Evolutionary conservation across 2,113 vertebrate species (phyloP).

Genomic region (Suricata suricatta): DNA sequence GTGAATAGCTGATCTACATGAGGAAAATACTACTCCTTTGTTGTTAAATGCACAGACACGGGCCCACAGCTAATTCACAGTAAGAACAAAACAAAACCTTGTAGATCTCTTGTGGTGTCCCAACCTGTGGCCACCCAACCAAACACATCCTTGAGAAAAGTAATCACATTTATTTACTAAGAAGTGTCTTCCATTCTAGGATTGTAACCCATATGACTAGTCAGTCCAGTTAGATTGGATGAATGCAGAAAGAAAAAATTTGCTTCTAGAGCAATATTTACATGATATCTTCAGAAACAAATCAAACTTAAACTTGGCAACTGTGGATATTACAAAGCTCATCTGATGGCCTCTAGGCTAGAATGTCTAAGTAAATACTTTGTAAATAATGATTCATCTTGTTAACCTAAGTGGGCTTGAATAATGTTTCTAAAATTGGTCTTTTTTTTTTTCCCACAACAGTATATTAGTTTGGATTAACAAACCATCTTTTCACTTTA

Average conservation of each 20-base stretch:
- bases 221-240: background rate
- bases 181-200: background rate
- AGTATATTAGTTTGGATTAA: background rate
- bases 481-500: constrained; percentile 27
- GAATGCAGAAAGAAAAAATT: background rate
- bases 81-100: background rate
- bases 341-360: background rate
- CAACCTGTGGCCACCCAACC: background rate
- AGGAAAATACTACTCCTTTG: background rate
- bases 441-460: background rate
- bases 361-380: constrained; percentile 28
- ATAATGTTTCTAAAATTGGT: constrained; percentile 1
- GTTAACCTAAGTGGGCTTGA: background rate
- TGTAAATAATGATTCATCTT: constrained; percentile 43
- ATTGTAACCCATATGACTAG: background rate
- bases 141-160: background rate
- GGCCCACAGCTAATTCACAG: background rate
- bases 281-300: background rate
- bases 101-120: background rate
- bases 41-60: background rate
- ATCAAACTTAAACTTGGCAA: background rate
- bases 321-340: background rate
- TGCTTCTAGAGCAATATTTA: background rate
- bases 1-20: background rate
- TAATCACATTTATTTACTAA: background rate